phyloP scores from a whole-genome alignment of 2,113 vertebrate species.

The Aythya baeri region DNA sequence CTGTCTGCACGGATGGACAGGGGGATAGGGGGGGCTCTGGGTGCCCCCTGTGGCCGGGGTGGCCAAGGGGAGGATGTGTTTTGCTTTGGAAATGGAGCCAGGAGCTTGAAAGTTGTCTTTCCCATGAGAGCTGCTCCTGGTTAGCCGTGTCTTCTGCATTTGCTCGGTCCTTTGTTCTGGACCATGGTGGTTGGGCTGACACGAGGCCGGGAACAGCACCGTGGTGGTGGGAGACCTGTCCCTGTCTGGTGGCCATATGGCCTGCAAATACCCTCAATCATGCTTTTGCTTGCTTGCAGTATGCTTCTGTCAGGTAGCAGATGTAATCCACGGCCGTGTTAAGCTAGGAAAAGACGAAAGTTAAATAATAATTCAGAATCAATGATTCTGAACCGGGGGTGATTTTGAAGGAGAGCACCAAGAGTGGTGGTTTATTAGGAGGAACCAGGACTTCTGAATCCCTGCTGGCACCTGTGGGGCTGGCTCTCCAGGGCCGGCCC shows the following conservation, averaged over 20 bases:
- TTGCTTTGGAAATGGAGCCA: not conserved
- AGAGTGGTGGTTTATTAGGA: not conserved
- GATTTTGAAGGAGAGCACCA: not conserved
- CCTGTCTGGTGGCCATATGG: not conserved
- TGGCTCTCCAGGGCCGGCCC: slow-evolving; percentile 46
- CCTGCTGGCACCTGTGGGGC: not conserved
- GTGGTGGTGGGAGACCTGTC: accelerated
- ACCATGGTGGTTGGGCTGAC: not conserved
- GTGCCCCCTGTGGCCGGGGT: accelerated
- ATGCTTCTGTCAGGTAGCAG: not conserved
- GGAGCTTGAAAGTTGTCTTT: not conserved
- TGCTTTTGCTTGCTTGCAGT: not conserved
- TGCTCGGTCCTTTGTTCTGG: not conserved
- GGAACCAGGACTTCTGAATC: slow-evolving; percentile 15
- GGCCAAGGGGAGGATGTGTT: accelerated
- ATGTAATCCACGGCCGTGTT: not conserved
- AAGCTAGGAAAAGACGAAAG: not conserved
- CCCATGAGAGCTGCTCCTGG: not conserved
- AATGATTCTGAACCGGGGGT: not conserved
- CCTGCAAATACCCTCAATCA: not conserved
- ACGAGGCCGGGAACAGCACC: too few species aligned
- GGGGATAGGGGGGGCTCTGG: accelerated
- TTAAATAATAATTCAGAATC: not conserved
- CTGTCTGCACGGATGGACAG: accelerated
- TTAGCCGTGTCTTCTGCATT: not conserved